Conservation (phyloP, 2,888 invertebrate species). For the Pachydiplax longipennis region DNA sequence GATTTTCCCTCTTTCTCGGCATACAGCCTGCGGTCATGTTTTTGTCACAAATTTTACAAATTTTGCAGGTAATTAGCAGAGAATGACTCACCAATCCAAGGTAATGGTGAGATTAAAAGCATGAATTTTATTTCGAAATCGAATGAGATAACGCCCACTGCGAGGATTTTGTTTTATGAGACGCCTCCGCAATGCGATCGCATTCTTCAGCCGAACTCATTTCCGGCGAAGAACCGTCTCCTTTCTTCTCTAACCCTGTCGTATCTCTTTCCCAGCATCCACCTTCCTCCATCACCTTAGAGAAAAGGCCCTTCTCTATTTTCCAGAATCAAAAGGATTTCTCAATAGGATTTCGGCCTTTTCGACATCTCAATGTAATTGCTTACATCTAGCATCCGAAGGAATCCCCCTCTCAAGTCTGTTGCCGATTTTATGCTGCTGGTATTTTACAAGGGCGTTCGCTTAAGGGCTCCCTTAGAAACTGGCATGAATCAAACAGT, state of each 20-base stretch:
- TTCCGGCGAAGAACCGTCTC: neutral
- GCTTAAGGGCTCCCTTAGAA: too few species aligned
- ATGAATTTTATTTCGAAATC: neutral
- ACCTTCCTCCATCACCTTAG: neutral
- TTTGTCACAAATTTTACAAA: too few species aligned
- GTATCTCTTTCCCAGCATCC: neutral
- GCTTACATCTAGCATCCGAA: too few species aligned
- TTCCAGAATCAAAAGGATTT: neutral
- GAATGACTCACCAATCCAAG: too few species aligned
- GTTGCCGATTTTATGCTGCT: too few species aligned
- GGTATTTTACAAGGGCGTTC: too few species aligned
- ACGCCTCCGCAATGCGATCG: neutral
- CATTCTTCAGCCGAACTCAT: neutral
- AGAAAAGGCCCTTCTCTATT: neutral
- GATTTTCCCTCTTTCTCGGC: too few species aligned
- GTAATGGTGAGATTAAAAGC: too few species aligned
- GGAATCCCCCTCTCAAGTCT: too few species aligned
- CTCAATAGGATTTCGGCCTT: neutral
- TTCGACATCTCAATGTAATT: neutral
- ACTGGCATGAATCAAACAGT: too few species aligned
- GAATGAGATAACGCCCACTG: neutral
- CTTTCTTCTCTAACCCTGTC: neutral
- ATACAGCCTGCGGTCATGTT: too few species aligned
- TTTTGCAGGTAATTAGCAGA: too few species aligned
- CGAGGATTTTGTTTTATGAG: neutral